Conservation (phyloP, 2,797 vertebrate genomes). For the Enteromius treurensis region DNA sequence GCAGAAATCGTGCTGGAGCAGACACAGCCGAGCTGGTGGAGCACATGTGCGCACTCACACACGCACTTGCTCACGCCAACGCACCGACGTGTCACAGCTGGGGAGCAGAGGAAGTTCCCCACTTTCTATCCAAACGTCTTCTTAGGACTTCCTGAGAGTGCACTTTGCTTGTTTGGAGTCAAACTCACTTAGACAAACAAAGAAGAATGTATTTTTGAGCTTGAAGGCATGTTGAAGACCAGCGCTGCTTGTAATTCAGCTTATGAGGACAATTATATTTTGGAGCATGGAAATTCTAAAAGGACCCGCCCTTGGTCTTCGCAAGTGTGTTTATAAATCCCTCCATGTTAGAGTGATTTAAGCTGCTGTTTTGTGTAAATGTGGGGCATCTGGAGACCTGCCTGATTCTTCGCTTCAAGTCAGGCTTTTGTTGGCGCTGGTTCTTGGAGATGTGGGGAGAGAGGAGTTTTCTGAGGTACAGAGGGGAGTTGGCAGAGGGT, state of each 20-base stretch:
- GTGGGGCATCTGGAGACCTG: conserved; percentile 34
- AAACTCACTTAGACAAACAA: background rate
- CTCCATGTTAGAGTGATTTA: conserved; percentile 26
- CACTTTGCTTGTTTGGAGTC: conserved; percentile 19
- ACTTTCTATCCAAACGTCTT: conserved; percentile 8
- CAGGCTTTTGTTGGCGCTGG: background rate
- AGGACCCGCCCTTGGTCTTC: conserved; percentile 32
- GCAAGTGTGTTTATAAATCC: conserved; percentile 44
- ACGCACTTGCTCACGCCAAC: conserved; percentile 7
- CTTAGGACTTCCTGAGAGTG: conserved; percentile 20
- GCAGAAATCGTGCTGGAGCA: conserved; percentile 4
- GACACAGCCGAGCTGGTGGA: background rate
- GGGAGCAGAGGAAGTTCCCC: conserved; percentile 36
- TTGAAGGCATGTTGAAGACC: conserved; percentile 6
- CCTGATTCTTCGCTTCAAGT: conserved; percentile 16
- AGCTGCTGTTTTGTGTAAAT: conserved; percentile 25
- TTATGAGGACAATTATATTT: conserved; percentile 2
- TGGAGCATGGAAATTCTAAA: conserved; percentile 27
- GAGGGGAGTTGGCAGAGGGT: conserved; percentile 11
- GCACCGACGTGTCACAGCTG: conserved; percentile 35
- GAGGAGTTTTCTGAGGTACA: conserved; percentile 37
- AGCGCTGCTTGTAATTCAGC: background rate
- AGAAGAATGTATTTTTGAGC: conserved; percentile 1
- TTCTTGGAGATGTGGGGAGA: conserved; percentile 43
- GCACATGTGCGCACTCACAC: background rate